These are phyloP conservation scores for Sycophila sp. DNA, from an alignment of 1,140 invertebrate species.

Conservation along the genomic window DNA sequence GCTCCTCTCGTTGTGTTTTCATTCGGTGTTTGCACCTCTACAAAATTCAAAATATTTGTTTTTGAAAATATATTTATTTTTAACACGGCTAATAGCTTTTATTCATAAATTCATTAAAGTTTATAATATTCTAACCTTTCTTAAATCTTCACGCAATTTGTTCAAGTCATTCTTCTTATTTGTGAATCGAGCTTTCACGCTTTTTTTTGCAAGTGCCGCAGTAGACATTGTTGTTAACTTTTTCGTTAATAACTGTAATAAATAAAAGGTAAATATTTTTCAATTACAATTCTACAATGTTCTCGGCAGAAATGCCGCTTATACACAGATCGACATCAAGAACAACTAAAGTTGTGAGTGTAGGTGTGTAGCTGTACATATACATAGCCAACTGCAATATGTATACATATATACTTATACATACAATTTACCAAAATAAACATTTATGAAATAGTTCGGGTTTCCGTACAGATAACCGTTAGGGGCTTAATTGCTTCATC, in stretches of 20 bases:
- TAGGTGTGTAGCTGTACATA: too few species aligned
- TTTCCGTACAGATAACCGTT: too few species aligned
- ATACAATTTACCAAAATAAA: too few species aligned
- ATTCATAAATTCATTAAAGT: neutral
- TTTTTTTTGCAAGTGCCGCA: conserved; percentile 18
- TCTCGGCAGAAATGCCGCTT: too few species aligned
- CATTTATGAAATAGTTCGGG: too few species aligned
- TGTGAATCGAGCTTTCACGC: conserved; percentile 23
- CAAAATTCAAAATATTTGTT: neutral
- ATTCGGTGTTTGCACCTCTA: conserved; percentile 33
- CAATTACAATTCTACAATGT: too few species aligned
- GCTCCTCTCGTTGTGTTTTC: conserved; percentile 13
- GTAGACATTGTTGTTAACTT: conserved; percentile 15
- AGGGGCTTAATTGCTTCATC: too few species aligned
- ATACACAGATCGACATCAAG: too few species aligned
- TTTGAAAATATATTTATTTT: neutral
- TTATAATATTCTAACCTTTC: conserved; percentile 29
- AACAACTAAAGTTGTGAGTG: too few species aligned
- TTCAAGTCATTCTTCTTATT: conserved; percentile 13
- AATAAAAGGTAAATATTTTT: too few species aligned
- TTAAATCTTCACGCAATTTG: conserved; percentile 27
- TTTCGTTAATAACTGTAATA: neutral
- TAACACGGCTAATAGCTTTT: neutral
- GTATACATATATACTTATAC: too few species aligned
- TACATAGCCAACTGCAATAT: too few species aligned